phyloP scores from a whole-genome alignment of 2,113 vertebrate genomes.

The Callipepla squamata region DNA sequence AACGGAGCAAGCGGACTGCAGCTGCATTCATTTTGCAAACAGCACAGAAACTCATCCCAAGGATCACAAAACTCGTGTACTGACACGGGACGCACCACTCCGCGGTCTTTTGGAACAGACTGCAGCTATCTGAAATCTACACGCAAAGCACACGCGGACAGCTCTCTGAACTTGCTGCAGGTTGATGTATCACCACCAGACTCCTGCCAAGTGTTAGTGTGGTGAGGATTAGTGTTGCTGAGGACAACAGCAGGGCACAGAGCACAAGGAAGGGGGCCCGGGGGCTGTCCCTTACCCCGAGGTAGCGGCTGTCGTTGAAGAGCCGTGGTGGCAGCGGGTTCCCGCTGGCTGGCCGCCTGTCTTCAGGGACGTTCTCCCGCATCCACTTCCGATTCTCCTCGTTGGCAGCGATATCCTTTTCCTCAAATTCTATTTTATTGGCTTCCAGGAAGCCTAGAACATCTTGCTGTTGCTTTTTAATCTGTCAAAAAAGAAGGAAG shows the following conservation, averaged over 20 bases:
- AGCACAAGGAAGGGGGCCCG: fast-evolving
- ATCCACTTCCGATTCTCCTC: conserved; percentile 97
- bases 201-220: neutral
- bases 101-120: neutral
- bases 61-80: neutral
- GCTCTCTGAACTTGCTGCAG: neutral
- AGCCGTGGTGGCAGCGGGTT: conserved; percentile 95
- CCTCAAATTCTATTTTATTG: conserved; percentile 95
- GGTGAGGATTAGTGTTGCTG: neutral
- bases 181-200: neutral
- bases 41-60: neutral
- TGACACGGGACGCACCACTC: neutral
- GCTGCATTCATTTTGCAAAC: neutral
- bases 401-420: conserved; percentile 93
- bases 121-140: neutral
- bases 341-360: conserved; percentile 86
- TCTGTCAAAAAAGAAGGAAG: conserved; percentile 74
- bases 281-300: conserved; percentile 82
- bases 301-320: conserved; percentile 92
- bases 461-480: conserved; percentile 98
- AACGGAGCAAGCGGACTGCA: neutral
- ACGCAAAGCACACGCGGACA: fast-evolving
- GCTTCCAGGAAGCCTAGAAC: conserved; percentile 91
- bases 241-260: neutral
- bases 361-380: conserved; percentile 93